Conservation (phyloP, 2,888 invertebrate species). For the Drosophila silvestris region DNA sequence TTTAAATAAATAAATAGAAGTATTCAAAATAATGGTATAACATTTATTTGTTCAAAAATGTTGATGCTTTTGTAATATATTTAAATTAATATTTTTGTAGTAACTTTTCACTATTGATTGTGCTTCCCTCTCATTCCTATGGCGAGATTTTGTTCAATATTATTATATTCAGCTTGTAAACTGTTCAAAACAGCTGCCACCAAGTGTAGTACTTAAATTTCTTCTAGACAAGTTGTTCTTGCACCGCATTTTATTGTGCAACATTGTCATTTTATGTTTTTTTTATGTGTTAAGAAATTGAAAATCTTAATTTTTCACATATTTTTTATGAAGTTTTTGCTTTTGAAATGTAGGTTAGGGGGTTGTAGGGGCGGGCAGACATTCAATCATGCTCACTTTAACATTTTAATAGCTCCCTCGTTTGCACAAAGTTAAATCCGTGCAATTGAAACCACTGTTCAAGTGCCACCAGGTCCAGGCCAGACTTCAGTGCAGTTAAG, state of each 20-base stretch:
- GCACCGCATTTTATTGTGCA: no score
- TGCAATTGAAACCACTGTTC: background rate
- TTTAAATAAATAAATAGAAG: background rate
- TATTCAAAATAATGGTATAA: background rate
- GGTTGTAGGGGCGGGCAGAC: background rate
- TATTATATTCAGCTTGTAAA: background rate
- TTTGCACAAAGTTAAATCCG: background rate
- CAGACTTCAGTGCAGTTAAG: slow-evolving; percentile 3
- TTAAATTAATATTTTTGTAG: no score
- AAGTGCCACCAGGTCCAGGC: slow-evolving; percentile 29
- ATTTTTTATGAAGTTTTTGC: background rate
- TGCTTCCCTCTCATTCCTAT: background rate
- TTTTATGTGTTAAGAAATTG: background rate
- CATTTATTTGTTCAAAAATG: background rate
- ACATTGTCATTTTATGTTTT: background rate
- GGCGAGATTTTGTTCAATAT: background rate
- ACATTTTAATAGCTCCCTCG: background rate
- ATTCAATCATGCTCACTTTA: background rate
- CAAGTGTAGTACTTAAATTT: no score
- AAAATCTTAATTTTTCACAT: background rate
- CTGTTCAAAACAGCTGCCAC: background rate
- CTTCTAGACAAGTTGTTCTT: no score
- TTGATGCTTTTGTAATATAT: no score
- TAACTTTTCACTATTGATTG: background rate
- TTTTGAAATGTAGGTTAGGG: background rate